These are phyloP conservation scores for Microplitis deprimator DNA, from an alignment of 2,888 invertebrate species.

Conservation along the genomic window DNA sequence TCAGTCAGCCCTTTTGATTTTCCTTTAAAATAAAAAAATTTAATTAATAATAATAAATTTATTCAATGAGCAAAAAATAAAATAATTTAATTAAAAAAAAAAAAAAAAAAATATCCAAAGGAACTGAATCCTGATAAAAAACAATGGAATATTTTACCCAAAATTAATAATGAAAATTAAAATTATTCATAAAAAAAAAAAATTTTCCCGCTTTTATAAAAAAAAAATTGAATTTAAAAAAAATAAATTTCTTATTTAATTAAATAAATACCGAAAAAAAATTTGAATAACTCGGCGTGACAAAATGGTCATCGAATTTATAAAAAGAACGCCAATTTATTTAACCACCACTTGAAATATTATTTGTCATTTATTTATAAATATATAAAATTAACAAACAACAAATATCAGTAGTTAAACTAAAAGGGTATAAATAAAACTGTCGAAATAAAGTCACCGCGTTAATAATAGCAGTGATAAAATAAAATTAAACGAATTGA, in stretches of 20 bases:
- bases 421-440: too few relatives aligned
- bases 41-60: too few relatives aligned
- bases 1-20: too few relatives aligned
- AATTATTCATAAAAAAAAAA: not conserved
- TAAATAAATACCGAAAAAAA: not conserved
- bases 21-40: too few relatives aligned
- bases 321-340: not conserved
- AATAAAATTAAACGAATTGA: not conserved
- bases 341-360: not conserved
- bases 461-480: not conserved
- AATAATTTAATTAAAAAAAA: too few relatives aligned
- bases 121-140: too few relatives aligned
- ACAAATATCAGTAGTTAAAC: not conserved
- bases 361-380: not conserved
- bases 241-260: not conserved
- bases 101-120: too few relatives aligned
- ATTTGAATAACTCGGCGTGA: conserved; percentile 17
- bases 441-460: too few relatives aligned
- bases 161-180: not conserved
- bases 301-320: conserved; percentile 15
- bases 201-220: not conserved
- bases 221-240: conserved; percentile 3
- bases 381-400: not conserved
- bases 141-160: too few relatives aligned
- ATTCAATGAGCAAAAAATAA: too few relatives aligned